phyloP scores from a whole-genome alignment of 1,140 invertebrate genomes.

The Nasonia longicornis region DNA sequence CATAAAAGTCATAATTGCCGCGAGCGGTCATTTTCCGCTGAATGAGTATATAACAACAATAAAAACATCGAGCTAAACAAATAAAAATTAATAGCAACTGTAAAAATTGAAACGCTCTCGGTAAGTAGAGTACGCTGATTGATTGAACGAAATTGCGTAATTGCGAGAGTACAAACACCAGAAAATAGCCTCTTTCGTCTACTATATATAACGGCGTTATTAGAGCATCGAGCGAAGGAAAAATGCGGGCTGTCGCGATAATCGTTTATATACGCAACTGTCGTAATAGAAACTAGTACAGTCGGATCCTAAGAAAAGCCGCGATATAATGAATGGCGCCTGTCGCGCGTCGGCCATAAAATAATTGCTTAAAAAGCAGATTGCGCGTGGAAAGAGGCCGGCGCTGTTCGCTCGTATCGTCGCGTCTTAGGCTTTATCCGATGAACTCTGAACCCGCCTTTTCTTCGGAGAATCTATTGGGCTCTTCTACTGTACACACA shows the following conservation, averaged over 20 bases:
- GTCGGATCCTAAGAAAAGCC: background rate
- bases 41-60: background rate
- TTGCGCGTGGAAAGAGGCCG: slow-evolving; percentile 35
- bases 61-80: background rate
- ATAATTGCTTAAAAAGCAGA: slow-evolving; percentile 13
- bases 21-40: too few species aligned
- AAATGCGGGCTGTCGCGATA: background rate
- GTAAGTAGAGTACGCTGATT: background rate
- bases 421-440: slow-evolving; percentile 49
- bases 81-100: background rate
- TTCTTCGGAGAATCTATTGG: background rate
- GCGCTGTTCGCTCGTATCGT: too few species aligned
- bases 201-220: background rate
- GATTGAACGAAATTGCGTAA: background rate
- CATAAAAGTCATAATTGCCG: too few species aligned
- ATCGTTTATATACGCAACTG: background rate
- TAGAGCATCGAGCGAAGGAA: background rate
- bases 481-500: background rate
- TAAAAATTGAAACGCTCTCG: background rate
- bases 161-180: background rate
- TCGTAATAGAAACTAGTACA: slow-evolving; percentile 31
- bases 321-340: slow-evolving; percentile 3
- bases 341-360: slow-evolving; percentile 2
- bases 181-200: background rate
- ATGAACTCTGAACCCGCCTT: slow-evolving; percentile 55